Evolutionary conservation across 2,888 invertebrate genomes (phyloP), one percentile per base, ranked within the genome.

Genomic region (Netelia inedita): DNA sequence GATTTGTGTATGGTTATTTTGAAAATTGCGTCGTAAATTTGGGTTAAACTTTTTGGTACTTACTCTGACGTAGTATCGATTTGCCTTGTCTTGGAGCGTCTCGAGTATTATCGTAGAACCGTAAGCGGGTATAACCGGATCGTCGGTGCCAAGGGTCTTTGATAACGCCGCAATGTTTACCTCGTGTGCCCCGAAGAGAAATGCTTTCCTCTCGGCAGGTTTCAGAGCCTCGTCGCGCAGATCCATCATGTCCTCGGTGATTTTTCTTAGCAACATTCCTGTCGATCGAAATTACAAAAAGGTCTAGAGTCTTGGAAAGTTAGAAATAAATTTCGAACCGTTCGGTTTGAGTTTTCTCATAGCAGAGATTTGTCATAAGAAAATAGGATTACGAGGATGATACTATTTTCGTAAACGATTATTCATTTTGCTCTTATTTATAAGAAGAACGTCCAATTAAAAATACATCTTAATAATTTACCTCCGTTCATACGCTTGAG

Each of bases 401-500:
- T 23, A 23, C 23, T 23, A 23, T 2, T 23, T 23, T 23, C 2
- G 2, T 23, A 23, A 23, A 23, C 35, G 35, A 6, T 35, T 35
- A 0, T 35, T 35, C 35, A 6, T 46, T 14, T 46, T 0, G 3
- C 2, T 46, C 11, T 14, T 46, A 14, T 46, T 3, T 46, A 46
- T 10, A 46, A 46, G 2, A 14, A 46, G 46, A 46, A 46, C 2
- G 3, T 46, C 0, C 3, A 2, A 14, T 46, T 46, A 14, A 14
- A 14, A 46, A 46, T 46, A 46, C 2, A 46, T 46, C 2, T 46
- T 46, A 1, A 3, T 14, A 19, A 57, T 83, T 79, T 88, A 94
- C 94, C 94, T 88, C 94, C 93, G 86, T 94, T 94, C 16, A 94
- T 87, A 74, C 93, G 92, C 81, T 91, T 92, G 89, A 94, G 89